Conservation (phyloP, 1,140 invertebrate genomes). For the Dendrolimus kikuchii region DNA sequence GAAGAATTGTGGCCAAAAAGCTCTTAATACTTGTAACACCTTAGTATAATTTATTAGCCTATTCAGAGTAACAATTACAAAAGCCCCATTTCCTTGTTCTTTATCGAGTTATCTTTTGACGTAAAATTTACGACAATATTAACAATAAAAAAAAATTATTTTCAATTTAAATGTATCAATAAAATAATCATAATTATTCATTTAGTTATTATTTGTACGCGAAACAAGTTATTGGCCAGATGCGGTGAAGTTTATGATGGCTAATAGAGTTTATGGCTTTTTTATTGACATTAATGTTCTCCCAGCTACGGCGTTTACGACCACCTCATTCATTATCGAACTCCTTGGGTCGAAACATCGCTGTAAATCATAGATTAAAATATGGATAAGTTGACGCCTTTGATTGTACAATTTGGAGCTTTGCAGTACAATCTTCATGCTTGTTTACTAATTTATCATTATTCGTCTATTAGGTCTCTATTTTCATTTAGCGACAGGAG, state of each 20-base stretch:
- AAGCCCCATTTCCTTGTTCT: conserved; percentile 66
- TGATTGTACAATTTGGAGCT: conserved; percentile 18
- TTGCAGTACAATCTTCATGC: not conserved
- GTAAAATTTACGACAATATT: conserved; percentile 35
- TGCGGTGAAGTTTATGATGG: conserved; percentile 63
- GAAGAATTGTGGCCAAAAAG: conserved; percentile 57
- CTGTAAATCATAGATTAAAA: conserved; percentile 60
- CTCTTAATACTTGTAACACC: conserved; percentile 48
- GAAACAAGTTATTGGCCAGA: conserved; percentile 60
- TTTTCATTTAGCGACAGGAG: not conserved
- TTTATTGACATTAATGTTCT: conserved; percentile 71
- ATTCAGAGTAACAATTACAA: conserved; percentile 55
- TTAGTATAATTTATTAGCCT: conserved; percentile 65
- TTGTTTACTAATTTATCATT: conserved; percentile 23
- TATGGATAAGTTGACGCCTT: conserved; percentile 29
- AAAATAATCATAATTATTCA: conserved; percentile 33
- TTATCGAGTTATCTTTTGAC: conserved; percentile 59
- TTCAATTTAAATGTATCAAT: not conserved
- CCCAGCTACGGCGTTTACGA: conserved; percentile 61
- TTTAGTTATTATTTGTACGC: conserved; percentile 53
- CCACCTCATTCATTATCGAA: conserved; percentile 66
- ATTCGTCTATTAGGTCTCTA: conserved; percentile 14
- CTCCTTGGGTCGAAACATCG: conserved; percentile 55
- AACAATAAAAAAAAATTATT: not conserved
- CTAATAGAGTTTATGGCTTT: conserved; percentile 69